Evolutionary conservation across 2,113 vertebrate species (phyloP).

Genomic region (Odobenus rosmarus): DNA sequence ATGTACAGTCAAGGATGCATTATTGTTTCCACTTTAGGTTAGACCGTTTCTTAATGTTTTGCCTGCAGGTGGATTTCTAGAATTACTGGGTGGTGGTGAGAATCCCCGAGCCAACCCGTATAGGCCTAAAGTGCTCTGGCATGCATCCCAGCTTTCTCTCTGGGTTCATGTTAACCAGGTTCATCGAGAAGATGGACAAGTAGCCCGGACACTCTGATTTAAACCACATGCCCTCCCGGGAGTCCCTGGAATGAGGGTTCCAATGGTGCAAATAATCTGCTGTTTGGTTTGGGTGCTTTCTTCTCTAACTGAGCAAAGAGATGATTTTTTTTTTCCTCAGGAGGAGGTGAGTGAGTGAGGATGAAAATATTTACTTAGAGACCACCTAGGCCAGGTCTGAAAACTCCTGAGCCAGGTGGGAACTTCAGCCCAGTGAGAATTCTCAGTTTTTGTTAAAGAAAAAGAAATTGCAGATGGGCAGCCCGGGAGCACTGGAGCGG

Average conservation of each 20-base stretch:
- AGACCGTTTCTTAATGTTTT: not conserved
- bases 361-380: slow-evolving; percentile 76
- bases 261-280: slow-evolving; percentile 37
- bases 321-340: slow-evolving; percentile 17
- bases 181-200: slow-evolving; percentile 61
- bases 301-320: slow-evolving; percentile 57
- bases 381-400: slow-evolving; percentile 74
- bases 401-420: slow-evolving; percentile 68
- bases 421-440: slow-evolving; percentile 60
- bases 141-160: not conserved
- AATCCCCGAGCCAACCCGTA: not conserved
- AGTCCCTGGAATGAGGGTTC: slow-evolving; percentile 50
- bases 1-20: not conserved
- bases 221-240: slow-evolving; percentile 10
- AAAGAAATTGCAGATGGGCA: slow-evolving; percentile 54
- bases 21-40: not conserved
- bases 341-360: slow-evolving; percentile 53
- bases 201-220: slow-evolving; percentile 25
- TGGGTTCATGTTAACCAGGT: not conserved
- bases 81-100: not conserved
- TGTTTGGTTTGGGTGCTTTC: slow-evolving; percentile 67
- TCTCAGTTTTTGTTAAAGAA: slow-evolving; percentile 60
- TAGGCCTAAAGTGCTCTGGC: slow-evolving; percentile 10
- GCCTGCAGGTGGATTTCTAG: slow-evolving; percentile 47
- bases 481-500: not conserved